Evolutionary conservation across 2,888 invertebrate species (phyloP), one percentile per base, ranked within the genome.

Genomic region (Drosophila melanosoma): DNA sequence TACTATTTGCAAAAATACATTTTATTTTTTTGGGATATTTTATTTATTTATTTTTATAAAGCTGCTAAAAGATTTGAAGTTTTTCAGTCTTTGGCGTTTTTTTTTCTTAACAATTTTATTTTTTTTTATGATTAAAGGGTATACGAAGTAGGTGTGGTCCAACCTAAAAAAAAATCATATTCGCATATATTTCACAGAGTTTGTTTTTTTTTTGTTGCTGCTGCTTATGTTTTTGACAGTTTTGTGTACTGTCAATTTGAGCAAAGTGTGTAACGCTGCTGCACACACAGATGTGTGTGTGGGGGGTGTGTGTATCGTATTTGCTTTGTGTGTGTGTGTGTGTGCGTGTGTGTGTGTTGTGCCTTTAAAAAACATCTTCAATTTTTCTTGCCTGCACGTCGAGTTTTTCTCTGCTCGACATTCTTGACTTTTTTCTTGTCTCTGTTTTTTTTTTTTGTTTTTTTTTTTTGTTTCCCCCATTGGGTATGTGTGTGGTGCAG

Each of bases 231-330:
- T 87, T 87, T 82, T 85, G 84, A 85, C 84, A 85, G 89, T 85
- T 84, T 88, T 83, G 84, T 84, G 89, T 86, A 89, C 87, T 85
- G 85, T 89, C 87, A 85, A 85, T 89, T 85, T 87, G 77, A 89
- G 85, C 77, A 82, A 82, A 81, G 77, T 83, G 82, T 80, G 80
- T 82, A 79, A 72, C 69, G 73, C 59, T 74, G 69, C 82, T 82
- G 79, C 83, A 76, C 60, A 38, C 38, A 48, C 66, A 36, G 49
- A 45, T 58, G 36, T 23, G 15, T 17, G 48, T 32, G 26, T 26
- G 26, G 20, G 33, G 23, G n/a, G 36, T 48, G 40, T 38, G 23
- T 26, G 56, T 66, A 62, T 76, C 54, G 77, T 70, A 73, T 76
- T 68, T 79, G 68, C 74, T 58, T 62, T 69, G 54, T 71, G 52